A percentile compares a stretch with the other conserved stretches of the same genome.
Conservation (phyloP, 2,113 vertebrate genomes). For the Holacanthus passer region DNA sequence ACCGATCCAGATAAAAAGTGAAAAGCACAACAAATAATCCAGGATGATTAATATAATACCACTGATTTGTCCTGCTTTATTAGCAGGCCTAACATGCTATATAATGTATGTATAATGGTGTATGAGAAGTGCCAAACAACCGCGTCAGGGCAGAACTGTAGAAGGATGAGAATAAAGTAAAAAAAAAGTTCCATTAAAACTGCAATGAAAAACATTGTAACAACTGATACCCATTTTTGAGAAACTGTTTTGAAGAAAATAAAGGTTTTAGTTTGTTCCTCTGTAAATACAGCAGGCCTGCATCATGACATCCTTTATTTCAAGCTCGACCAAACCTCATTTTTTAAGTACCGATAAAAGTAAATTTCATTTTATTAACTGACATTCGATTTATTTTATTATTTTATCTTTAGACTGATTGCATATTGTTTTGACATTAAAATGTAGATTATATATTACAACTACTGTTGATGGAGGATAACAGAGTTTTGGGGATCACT, state of each 20-base stretch:
- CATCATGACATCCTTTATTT: too few relatives aligned
- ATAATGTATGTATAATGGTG: too few relatives aligned
- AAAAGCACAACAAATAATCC: background rate
- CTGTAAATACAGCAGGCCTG: background rate
- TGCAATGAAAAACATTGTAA: too few relatives aligned
- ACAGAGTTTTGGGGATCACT: background rate
- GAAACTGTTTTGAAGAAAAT: background rate
- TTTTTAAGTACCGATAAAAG: background rate
- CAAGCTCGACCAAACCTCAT: background rate
- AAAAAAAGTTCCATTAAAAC: background rate
- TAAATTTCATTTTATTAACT: too few relatives aligned
- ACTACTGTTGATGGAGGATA: background rate
- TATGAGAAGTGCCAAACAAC: background rate
- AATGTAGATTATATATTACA: too few relatives aligned
- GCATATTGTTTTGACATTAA: too few relatives aligned
- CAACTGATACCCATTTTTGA: background rate
- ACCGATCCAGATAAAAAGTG: background rate
- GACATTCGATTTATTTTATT: too few relatives aligned
- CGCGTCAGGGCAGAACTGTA: background rate
- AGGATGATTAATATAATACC: background rate
- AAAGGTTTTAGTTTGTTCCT: background rate
- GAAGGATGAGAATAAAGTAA: too few relatives aligned
- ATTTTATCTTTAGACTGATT: too few relatives aligned
- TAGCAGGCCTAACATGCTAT: background rate
- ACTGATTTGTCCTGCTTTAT: background rate